Evolutionary conservation across 2,113 vertebrate genomes (phyloP).

Genomic region (Vireo altiloquus): DNA sequence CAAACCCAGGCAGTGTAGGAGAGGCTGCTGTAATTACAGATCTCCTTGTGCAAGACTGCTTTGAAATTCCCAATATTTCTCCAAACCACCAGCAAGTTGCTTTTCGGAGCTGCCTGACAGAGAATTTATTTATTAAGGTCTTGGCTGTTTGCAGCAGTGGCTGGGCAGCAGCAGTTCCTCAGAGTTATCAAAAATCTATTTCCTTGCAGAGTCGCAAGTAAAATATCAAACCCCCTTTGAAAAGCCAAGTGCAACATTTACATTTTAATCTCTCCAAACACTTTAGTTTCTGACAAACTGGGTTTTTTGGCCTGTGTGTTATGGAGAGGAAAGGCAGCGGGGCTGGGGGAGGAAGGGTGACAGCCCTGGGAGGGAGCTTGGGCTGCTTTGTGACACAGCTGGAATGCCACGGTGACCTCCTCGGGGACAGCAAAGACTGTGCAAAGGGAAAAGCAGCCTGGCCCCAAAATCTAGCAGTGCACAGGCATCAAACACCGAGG

Average conservation of each 20-base stretch:
- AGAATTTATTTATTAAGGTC: constrained; percentile 64
- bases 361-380: neutral
- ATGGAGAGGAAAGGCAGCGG: neutral
- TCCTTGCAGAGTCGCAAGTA: constrained; percentile 24
- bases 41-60: neutral
- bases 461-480: neutral
- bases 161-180: constrained; percentile 17
- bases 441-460: neutral
- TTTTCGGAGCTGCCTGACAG: constrained; percentile 13
- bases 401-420: neutral
- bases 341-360: neutral
- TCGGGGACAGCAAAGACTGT: neutral
- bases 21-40: neutral
- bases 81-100: neutral
- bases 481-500: accelerated
- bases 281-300: constrained; percentile 47
- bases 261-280: constrained; percentile 66
- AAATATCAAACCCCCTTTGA: constrained; percentile 46
- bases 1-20: neutral
- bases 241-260: constrained; percentile 64
- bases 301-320: constrained; percentile 7
- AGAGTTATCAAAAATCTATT: constrained; percentile 69
- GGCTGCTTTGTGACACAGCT: neutral
- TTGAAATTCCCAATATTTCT: constrained; percentile 24
- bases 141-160: neutral